Base-by-base conservation (phyloP, 2,797 vertebrate genomes). In the Ibycter americanus region DNA sequence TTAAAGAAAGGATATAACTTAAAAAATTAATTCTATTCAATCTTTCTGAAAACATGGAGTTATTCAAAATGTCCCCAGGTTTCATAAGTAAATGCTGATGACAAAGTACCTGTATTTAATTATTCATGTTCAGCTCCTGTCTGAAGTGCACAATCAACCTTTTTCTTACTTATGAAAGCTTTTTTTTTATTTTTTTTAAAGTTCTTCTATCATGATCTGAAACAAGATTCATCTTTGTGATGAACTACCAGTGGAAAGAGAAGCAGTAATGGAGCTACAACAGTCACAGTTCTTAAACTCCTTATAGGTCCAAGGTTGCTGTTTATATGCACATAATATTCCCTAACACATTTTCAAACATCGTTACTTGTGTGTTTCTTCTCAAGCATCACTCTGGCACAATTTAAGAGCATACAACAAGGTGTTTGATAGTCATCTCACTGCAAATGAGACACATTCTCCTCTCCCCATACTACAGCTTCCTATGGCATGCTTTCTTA, bases 101-200 rank as follows among this genome's bases (percentile, higher is more conserved):
- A 87, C 46, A 73, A 83, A 89, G 51, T 56, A 70, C 47, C 56
- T 87, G 8, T 58, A 70, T 94, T 96, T 91, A 93, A 93, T 85
- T 66, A 95, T 89, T 93, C 59, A 89, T 70, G 40, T 83, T 85
- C n/a, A 70, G 61, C 27, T 91, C 34, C 82, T 85, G 17, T 51
- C 42, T 91, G 66, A 92, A 83, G 46, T 51, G 20, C 79, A 76
- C 4, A 12, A 77, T 80, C 78, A 80, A 73, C 51, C 15, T 61
- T 91, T 56, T 56, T 71, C 42, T 27, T 79, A 27, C 54, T 83
- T 58, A 55, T 6, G 5, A 87, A 82, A 84, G 8, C 4, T 3
- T 32, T 90, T 67, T 42, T 72, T 40, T 34, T 9, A 20, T 52
- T 31, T 13, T 52, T 87, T 29, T 27, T 2, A 2, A 68, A 62